phyloP scores from a whole-genome alignment of 2,888 invertebrate species.

The Leptinotarsa peninsularis region DNA sequence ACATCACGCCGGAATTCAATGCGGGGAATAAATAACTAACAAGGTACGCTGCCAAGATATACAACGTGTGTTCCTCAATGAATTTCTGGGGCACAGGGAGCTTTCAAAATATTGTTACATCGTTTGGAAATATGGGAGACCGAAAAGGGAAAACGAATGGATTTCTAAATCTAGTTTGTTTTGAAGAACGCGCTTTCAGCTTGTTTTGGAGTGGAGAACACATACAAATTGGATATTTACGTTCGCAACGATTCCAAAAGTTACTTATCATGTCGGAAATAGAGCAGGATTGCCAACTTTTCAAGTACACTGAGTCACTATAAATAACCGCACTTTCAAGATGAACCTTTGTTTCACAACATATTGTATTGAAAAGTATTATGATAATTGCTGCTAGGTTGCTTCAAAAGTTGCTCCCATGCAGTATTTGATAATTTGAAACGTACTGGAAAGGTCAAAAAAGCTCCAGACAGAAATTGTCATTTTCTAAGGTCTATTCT shows the following conservation, averaged over 20 bases:
- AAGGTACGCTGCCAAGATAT: constrained; percentile 50
- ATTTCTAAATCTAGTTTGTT: constrained; percentile 32
- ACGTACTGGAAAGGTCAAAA: too few species aligned
- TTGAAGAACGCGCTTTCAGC: constrained; percentile 24
- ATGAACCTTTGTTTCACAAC: too few species aligned
- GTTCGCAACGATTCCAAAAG: constrained; percentile 1
- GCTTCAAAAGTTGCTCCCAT: too few species aligned
- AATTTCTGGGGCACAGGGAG: constrained; percentile 50
- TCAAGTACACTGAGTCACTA: not conserved
- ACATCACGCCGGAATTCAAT: constrained; percentile 54
- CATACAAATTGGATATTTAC: constrained; percentile 25
- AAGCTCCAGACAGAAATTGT: too few species aligned
- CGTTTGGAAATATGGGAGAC: constrained; percentile 32
- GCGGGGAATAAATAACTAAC: constrained; percentile 53
- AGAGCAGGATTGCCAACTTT: not conserved
- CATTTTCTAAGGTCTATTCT: too few species aligned
- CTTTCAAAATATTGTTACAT: constrained; percentile 53
- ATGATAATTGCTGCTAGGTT: too few species aligned
- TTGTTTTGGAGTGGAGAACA: constrained; percentile 23
- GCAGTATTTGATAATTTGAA: too few species aligned
- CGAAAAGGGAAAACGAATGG: constrained; percentile 36
- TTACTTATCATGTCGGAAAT: constrained; percentile 8
- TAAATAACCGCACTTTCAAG: too few species aligned
- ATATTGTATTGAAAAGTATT: too few species aligned
- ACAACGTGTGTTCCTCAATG: constrained; percentile 55